Conservation (phyloP, 2,113 vertebrate species). For the Sinocyclocheilus anshuiensis region DNA sequence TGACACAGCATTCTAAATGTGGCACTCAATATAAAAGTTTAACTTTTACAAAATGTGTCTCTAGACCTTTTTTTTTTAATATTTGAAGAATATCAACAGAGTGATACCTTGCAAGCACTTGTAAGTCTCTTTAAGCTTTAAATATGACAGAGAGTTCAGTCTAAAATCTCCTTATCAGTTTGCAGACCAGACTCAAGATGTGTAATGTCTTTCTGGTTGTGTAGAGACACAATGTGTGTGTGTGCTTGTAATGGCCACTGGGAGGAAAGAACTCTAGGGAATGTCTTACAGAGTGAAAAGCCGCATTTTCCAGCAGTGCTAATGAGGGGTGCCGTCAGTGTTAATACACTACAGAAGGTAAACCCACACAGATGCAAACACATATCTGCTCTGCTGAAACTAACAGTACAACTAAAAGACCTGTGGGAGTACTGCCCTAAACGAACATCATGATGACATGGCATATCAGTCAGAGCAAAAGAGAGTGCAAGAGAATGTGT, state of each 20-base stretch:
- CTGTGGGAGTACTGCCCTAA: background rate
- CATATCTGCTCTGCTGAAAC: background rate
- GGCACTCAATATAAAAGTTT: background rate
- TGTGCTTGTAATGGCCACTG: slow-evolving; percentile 45
- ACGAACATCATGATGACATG: slow-evolving; percentile 1
- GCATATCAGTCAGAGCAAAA: slow-evolving; percentile 35
- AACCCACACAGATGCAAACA: slow-evolving; percentile 27
- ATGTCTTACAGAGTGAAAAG: slow-evolving; percentile 27
- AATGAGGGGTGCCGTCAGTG: slow-evolving; percentile 21
- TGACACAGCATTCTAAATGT: background rate
- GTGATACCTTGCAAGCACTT: background rate
- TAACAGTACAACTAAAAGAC: background rate
- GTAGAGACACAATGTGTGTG: background rate
- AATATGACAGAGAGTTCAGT: background rate
- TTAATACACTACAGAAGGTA: slow-evolving; percentile 27
- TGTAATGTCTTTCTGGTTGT: background rate
- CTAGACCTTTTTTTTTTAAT: background rate
- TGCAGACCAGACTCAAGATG: background rate
- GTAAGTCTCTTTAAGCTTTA: background rate
- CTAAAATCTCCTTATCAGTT: background rate
- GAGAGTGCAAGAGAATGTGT: background rate
- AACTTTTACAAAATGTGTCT: no score
- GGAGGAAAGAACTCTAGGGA: slow-evolving; percentile 22
- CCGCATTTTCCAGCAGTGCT: background rate
- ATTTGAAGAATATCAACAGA: background rate